Base-by-base conservation (phyloP, 2,797 vertebrate species). In the Trichosurus vulpecula region DNA sequence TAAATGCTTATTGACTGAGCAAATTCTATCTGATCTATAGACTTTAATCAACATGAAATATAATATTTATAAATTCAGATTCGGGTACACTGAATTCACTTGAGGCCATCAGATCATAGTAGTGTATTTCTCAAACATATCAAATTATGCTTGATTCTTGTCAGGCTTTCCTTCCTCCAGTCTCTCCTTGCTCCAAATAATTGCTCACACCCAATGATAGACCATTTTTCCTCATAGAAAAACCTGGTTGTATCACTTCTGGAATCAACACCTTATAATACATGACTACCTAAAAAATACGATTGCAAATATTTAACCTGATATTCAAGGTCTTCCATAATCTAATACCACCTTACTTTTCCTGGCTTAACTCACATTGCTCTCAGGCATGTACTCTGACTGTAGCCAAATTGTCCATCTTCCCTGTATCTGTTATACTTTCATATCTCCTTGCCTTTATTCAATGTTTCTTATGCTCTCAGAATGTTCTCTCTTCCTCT, bases 31-130 rank as follows among this genome's bases (percentile, higher is more conserved):
- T 52, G 55, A 57, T 87, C 58, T 94, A 47, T 52, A 54, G 52
- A 66, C 31, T 94, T 87, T 16, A 66, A 93, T 27, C 31, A 93
- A 61, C 1, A 12, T 94, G 90, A 93, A 91, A 81, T 55, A 54
- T 91, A 91, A 56, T 94, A 92, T 52, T 94, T 74, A 51, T 90
- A 27, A 13, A n/a, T 53, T 92, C 0, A 51, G 91, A 91, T 1
- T 89, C 35, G 19, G 29, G 53, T 35, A 92, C 54, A 92, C 52
- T 41, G 16, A 81, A 92, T 35, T 89, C 52, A 52, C 25, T 66
- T 92, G 30, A 96, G 93, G 47, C 11, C 52, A 30, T 55, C 35
- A 54, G 16, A 92, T 61, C 54, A 29, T n/a, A 19, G 53, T 14
- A 91, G 90, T 57, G 19, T 22, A 89, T n/a, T 47, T 91, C 31